These are phyloP conservation scores for Heliconius eleuchia DNA, from an alignment of 1,140 invertebrate genomes.

Conservation along the genomic window DNA sequence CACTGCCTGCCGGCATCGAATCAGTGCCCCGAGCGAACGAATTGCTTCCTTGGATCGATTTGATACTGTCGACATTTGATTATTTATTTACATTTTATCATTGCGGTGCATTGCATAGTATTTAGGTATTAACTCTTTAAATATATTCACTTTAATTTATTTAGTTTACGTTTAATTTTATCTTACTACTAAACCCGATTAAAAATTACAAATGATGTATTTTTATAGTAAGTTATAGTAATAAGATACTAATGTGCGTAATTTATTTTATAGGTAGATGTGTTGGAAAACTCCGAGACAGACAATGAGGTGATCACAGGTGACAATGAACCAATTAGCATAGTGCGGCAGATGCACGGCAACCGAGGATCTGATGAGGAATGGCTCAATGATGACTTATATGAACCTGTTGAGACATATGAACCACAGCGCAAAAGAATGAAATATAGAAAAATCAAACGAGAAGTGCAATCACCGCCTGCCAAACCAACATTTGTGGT, in stretches of 20 bases:
- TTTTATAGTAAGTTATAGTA: neutral
- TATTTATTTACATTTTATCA: constrained; percentile 13
- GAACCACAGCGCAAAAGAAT: constrained; percentile 57
- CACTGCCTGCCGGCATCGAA: constrained; percentile 33
- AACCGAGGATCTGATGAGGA: constrained; percentile 61
- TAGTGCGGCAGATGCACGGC: constrained; percentile 61
- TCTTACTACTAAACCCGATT: neutral
- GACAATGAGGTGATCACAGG: constrained; percentile 45
- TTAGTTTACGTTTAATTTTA: neutral
- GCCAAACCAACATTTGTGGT: constrained; percentile 45
- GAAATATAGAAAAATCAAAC: constrained; percentile 63
- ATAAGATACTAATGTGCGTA: neutral
- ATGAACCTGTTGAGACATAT: constrained; percentile 57
- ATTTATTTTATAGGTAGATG: constrained; percentile 58
- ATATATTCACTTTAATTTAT: neutral
- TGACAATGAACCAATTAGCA: constrained; percentile 54
- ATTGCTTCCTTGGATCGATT: constrained; percentile 9
- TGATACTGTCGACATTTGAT: constrained; percentile 6
- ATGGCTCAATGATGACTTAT: constrained; percentile 70
- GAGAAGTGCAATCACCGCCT: constrained; percentile 56
- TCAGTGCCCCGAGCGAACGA: neutral
- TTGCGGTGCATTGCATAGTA: neutral
- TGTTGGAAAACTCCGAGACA: constrained; percentile 56
- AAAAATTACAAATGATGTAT: neutral
- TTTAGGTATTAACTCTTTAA: neutral